Conservation (phyloP, 2,888 invertebrate genomes). For the Barypeithes pellucidus region DNA sequence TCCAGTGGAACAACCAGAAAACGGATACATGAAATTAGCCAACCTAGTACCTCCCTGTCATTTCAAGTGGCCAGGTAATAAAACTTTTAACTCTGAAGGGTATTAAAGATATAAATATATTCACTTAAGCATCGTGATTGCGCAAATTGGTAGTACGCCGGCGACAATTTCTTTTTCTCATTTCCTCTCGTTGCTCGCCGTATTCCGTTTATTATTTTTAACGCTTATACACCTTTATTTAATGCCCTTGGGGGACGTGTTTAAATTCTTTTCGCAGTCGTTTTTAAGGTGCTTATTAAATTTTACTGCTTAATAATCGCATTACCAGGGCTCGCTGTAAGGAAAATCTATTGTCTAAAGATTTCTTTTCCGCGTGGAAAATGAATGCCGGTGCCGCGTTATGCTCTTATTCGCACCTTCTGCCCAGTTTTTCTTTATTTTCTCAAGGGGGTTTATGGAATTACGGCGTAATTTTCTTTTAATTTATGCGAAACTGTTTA, state of each 20-base stretch:
- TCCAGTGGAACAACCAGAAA: too few species aligned
- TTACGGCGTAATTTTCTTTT: slow-evolving; percentile 50
- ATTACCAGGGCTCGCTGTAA: slow-evolving; percentile 60
- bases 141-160: slow-evolving; percentile 66
- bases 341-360: slow-evolving; percentile 62
- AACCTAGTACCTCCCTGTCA: slow-evolving; percentile 24
- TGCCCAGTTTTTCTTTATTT: slow-evolving; percentile 46
- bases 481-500: slow-evolving; percentile 43
- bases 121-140: slow-evolving; percentile 68
- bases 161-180: slow-evolving; percentile 59
- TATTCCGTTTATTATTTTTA: slow-evolving; percentile 65
- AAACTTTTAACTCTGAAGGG: slow-evolving; percentile 63
- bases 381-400: slow-evolving; percentile 43
- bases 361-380: slow-evolving; percentile 56
- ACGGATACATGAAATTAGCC: too few species aligned
- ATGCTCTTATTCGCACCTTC: slow-evolving; percentile 46
- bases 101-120: slow-evolving; percentile 68
- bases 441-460: slow-evolving; percentile 40
- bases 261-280: slow-evolving; percentile 65
- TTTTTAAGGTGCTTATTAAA: slow-evolving; percentile 68
- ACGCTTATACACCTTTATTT: slow-evolving; percentile 69
- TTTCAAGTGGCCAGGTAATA: slow-evolving; percentile 66
- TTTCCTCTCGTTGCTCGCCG: slow-evolving; percentile 56
- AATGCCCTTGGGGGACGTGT: slow-evolving; percentile 65
- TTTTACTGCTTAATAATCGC: slow-evolving; percentile 68